Evolutionary conservation across 2,797 vertebrate genomes (phyloP).

Genomic region (Phalanger gymnotis): DNA sequence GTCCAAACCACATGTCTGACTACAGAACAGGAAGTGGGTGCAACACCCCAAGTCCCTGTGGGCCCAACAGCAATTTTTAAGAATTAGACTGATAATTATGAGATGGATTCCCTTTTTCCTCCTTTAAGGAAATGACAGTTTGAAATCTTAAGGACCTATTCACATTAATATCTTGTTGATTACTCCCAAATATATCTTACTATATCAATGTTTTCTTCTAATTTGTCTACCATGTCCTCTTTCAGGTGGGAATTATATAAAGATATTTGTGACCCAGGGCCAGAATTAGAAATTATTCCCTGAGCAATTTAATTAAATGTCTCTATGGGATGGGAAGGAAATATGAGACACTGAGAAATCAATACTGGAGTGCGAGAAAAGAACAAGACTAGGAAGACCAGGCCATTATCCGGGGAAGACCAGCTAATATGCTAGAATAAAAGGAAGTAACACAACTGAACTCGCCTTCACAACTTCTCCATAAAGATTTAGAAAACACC

Average conservation of each 20-base stretch:
- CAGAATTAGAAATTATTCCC: not conserved
- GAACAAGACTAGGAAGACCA: not conserved
- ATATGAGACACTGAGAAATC: not conserved
- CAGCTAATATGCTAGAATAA: not conserved
- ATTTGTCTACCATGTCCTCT: not conserved
- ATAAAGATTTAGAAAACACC: not conserved
- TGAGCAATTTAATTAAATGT: not conserved
- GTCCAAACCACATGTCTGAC: not conserved
- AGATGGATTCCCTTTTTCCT: not conserved
- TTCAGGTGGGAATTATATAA: not conserved
- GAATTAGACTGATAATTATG: not conserved
- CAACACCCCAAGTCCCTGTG: not conserved
- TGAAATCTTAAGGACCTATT: constrained; percentile 6
- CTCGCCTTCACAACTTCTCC: not conserved
- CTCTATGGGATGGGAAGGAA: not conserved
- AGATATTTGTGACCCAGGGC: not conserved
- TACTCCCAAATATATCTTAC: not conserved
- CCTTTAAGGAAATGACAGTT: constrained; percentile 5
- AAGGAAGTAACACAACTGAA: not conserved
- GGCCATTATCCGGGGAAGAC: not conserved
- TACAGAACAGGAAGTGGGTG: not conserved
- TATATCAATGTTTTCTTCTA: constrained; percentile 1
- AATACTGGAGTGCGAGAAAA: not conserved
- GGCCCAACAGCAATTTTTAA: not conserved
- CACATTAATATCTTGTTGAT: constrained; percentile 20